phyloP scores from a whole-genome alignment of 2,888 invertebrate species.

The Netelia inedita region DNA sequence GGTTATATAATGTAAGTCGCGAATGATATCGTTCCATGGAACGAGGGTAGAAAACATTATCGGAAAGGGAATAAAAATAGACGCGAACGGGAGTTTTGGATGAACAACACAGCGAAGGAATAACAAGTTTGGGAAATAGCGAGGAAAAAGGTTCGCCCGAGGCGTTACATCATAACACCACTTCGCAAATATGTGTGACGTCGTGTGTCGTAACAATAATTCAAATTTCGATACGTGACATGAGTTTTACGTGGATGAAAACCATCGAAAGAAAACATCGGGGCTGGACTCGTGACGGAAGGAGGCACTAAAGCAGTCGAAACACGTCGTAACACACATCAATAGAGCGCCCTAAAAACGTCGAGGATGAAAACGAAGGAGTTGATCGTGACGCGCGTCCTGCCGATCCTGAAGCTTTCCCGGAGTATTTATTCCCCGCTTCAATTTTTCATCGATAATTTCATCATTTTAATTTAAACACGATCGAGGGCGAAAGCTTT shows the following conservation, averaged over 20 bases:
- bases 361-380: slow-evolving; percentile 44
- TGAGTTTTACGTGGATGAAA: slow-evolving; percentile 46
- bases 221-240: slow-evolving; percentile 67
- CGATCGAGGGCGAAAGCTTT: no score
- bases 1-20: neutral
- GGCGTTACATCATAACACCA: slow-evolving; percentile 13
- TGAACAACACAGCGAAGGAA: neutral
- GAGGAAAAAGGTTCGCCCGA: neutral
- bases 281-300: slow-evolving; percentile 5
- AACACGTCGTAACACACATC: slow-evolving; percentile 57
- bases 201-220: slow-evolving; percentile 56
- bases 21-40: neutral
- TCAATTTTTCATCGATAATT: neutral
- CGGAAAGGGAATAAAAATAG: neutral
- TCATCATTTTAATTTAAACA: no score
- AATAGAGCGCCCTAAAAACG: slow-evolving; percentile 44
- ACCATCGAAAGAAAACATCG: neutral
- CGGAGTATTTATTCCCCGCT: neutral
- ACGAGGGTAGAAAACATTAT: neutral
- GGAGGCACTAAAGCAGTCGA: slow-evolving; percentile 38
- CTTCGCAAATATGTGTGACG: slow-evolving; percentile 21
- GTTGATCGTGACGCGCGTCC: neutral
- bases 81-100: neutral
- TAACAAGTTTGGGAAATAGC: neutral
- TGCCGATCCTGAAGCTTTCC: neutral